Evolutionary conservation across 2,888 invertebrate species (phyloP).

Genomic region (Caenorhabditis sp.): DNA sequence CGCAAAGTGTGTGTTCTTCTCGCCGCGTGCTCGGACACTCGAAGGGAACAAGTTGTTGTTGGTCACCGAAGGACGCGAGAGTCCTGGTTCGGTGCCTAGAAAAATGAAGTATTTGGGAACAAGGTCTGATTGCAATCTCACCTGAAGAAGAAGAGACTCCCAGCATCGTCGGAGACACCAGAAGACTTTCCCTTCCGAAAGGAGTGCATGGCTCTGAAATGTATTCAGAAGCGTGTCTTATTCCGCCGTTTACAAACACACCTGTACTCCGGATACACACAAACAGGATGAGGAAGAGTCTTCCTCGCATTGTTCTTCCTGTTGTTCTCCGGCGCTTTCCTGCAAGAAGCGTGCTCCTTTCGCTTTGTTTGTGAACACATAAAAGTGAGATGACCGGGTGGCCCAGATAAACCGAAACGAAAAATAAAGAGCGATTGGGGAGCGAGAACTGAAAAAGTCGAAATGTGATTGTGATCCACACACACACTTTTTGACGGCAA

Average conservation of each 20-base stretch:
- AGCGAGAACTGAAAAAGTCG: too few species aligned
- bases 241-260: background rate
- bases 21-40: conserved; percentile 52
- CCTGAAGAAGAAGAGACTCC: conserved; percentile 53
- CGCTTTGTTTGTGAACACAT: too few species aligned
- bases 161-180: conserved; percentile 53
- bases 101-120: background rate
- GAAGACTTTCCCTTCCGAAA: conserved; percentile 55
- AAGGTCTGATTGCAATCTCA: background rate
- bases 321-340: too few species aligned
- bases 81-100: conserved; percentile 36
- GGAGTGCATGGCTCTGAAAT: conserved; percentile 57
- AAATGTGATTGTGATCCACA: conserved; percentile 34
- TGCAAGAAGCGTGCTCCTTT: conserved; percentile 5
- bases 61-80: conserved; percentile 41
- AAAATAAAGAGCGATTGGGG: background rate
- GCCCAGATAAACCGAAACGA: conserved; percentile 14
- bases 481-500: conserved; percentile 43
- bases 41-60: conserved; percentile 47
- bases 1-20: conserved; percentile 48
- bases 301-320: too few species aligned
- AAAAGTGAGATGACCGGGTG: conserved; percentile 13
- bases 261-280: conserved; percentile 3
- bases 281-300: background rate
- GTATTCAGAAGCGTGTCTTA: too few species aligned